Evolutionary conservation across 2,797 vertebrate genomes (phyloP).

Genomic region (Meriones psammophilus): DNA sequence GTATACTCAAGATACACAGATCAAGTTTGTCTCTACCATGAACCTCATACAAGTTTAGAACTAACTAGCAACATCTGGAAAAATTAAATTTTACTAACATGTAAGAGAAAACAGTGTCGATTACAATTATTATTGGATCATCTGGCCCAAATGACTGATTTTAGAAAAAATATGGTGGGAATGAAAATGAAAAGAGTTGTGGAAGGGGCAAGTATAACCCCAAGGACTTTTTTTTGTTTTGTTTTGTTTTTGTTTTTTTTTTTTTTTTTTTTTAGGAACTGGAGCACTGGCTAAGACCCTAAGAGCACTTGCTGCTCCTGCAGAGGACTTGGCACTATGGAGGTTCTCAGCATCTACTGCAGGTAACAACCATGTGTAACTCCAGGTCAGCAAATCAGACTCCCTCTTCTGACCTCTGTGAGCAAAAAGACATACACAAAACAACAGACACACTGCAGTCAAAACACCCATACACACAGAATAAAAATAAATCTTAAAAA

Average conservation of each 20-base stretch:
- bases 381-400: background rate
- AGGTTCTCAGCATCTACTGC: background rate
- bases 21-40: conserved; percentile 16
- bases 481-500: background rate
- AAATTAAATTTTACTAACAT: background rate
- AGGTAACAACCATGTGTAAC: background rate
- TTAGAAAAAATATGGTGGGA: background rate
- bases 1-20: background rate
- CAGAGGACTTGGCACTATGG: background rate
- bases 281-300: background rate
- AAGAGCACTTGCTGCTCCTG: background rate
- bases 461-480: background rate
- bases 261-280: background rate
- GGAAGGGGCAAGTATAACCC: background rate
- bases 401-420: background rate
- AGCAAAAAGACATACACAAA: background rate
- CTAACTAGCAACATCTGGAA: conserved; percentile 41
- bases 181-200: conserved; percentile 1
- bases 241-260: too few relatives aligned
- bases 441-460: background rate
- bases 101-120: background rate
- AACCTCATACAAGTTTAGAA: conserved; percentile 32
- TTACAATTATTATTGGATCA: background rate
- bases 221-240: too few relatives aligned
- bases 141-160: background rate